Percentiles rank a stretch among this genome's conserved stretches.
phyloP scores from a whole-genome alignment of 2,888 invertebrate genomes.

The Habrosyne pyritoides region DNA sequence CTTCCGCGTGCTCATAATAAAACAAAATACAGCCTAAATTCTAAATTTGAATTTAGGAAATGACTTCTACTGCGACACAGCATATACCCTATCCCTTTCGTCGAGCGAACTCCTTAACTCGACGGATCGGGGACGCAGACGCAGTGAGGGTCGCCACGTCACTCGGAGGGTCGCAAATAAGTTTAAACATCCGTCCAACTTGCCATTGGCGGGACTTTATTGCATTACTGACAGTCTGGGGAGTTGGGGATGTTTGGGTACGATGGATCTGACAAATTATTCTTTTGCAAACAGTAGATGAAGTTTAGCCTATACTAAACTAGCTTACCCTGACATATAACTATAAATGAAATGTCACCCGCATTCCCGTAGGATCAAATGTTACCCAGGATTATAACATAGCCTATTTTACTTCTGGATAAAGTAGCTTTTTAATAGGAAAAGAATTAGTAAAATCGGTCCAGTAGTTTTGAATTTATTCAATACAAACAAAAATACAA shows the following conservation, averaged over 20 bases:
- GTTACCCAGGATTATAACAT: no score
- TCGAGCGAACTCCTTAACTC: not conserved
- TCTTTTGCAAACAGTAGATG: not conserved
- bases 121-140: not conserved
- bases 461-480: no score
- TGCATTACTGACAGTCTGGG: slow-evolving; percentile 52
- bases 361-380: no score
- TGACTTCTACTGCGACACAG: not conserved
- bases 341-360: no score
- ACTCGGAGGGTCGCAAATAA: slow-evolving; percentile 48
- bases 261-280: slow-evolving; percentile 7
- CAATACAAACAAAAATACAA: no score
- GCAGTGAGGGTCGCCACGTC: not conserved
- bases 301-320: no score
- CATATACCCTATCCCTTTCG: not conserved
- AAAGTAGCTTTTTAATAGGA: no score
- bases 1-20: no score
- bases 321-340: no score
- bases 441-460: no score
- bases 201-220: slow-evolving; percentile 43
- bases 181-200: slow-evolving; percentile 58
- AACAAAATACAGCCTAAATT: no score
- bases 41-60: slow-evolving; percentile 9
- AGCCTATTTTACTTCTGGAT: no score
- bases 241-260: slow-evolving; percentile 11